Evolutionary conservation across 2,113 vertebrate species (phyloP), one percentile per base, ranked within the genome.

Genomic region (Microcebus ravelobensis): DNA sequence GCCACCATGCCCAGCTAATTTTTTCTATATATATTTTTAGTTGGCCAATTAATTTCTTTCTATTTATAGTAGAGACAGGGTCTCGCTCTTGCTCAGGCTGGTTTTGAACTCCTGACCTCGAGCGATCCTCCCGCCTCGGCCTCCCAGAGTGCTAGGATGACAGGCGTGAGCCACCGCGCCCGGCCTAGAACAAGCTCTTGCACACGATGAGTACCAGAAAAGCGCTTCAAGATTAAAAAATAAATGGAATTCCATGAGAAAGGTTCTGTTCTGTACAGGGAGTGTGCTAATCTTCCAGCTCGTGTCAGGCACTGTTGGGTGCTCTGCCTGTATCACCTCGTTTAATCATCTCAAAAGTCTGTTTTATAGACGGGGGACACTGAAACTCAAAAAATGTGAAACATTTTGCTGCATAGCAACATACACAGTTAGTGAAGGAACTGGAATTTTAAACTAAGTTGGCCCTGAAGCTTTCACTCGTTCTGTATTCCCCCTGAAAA

Each of bases 261-360:
- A 4, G 5, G 9, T 29, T 4, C 29, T 42, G 8, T 34, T 42
- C 68, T 87, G 0, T 8, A 59, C 27, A 67, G 25, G n/a, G 89
- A 65, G 15, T 29, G 13, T 0, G 2, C 23, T 27, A 18, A n/a
- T 21, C 36, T 82, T 70, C 59, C 8, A 21, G 23, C 0, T 68
- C 65, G 1, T 52, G 36, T 29, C 15, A 36, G 8, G 34, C 27
- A 15, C 48, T 77, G 21, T n/a, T 42, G 14, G 11, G 11, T 21
- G 36, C 4, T 68, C 4, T 68, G 1, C 1, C 7, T 2, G 0
- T 61, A 31, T 55, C 25, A 45, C 29, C 12, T 5, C 34, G 45
- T 13, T 77, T 31, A 57, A 68, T 17, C 10, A 63, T 73, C 89
- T 91, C 63, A 83, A 12, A 25, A 42, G 74, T 36, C 85, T 50